Conservation (phyloP, 2,113 vertebrate genomes). For the Rostratula benghalensis region DNA sequence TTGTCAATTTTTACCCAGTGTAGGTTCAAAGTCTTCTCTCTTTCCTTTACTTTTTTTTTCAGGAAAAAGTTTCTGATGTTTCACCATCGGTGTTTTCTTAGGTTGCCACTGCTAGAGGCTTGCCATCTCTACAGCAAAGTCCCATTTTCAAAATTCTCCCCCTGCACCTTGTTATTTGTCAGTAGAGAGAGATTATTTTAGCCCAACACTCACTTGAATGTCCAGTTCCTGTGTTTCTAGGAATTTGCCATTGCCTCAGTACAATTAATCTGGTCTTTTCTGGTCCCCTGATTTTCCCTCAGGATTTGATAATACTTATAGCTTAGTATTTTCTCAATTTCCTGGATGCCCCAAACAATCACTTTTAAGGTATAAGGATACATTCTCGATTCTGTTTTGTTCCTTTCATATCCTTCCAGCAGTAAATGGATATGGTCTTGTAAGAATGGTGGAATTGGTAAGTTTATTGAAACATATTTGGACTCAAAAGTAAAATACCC, state of each 20-base stretch:
- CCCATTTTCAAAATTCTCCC: not conserved
- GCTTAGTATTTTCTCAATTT: not conserved
- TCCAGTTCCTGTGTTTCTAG: not conserved
- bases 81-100: not conserved
- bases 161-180: not conserved
- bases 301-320: slow-evolving; percentile 8
- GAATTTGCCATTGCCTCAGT: not conserved
- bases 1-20: not conserved
- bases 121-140: not conserved
- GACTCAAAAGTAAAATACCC: not conserved
- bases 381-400: not conserved
- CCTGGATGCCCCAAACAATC: not conserved
- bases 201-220: not conserved
- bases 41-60: not conserved
- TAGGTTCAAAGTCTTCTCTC: not conserved
- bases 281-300: not conserved
- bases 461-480: slow-evolving; percentile 10
- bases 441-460: not conserved
- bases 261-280: not conserved
- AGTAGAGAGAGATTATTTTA: not conserved
- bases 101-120: not conserved
- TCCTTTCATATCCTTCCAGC: not conserved
- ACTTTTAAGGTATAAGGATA: not conserved
- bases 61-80: not conserved
- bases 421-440: not conserved